Evolutionary conservation across 2,888 invertebrate species (phyloP).

Genomic region (Bellardia bayeri): DNA sequence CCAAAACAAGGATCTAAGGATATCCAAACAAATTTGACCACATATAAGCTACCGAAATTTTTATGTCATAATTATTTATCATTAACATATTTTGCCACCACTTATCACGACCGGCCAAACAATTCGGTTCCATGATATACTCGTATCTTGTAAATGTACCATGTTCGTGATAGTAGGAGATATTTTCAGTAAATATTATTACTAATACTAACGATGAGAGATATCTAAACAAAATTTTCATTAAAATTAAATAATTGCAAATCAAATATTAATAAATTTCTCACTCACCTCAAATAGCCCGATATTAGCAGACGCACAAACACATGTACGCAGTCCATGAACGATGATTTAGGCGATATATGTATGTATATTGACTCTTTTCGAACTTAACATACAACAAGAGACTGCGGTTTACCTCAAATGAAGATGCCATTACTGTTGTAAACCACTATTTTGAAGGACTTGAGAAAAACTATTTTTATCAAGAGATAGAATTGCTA

Average conservation of each 20-base stretch:
- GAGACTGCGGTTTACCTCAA: background rate
- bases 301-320: conserved; percentile 34
- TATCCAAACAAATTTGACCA: no score
- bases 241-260: background rate
- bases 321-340: conserved; percentile 23
- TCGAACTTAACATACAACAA: conserved; percentile 48
- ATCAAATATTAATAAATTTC: background rate
- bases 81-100: conserved; percentile 60
- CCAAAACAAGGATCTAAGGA: no score
- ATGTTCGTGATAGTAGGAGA: background rate
- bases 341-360: conserved; percentile 35
- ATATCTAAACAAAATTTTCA: conserved; percentile 15
- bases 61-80: conserved; percentile 52
- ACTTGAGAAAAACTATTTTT: no score
- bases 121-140: background rate
- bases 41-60: conserved; percentile 42
- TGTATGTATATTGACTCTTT: conserved; percentile 39
- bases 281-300: conserved; percentile 45
- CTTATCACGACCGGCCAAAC: conserved; percentile 3
- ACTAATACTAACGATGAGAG: conserved; percentile 41
- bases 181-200: conserved; percentile 12
- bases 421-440: no score
- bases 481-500: no score
- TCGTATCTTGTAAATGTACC: background rate
- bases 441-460: no score